Evolutionary conservation across 2,888 invertebrate species (phyloP), one percentile per base, ranked within the genome.

Genomic region (Aspidiotus rigidus): DNA sequence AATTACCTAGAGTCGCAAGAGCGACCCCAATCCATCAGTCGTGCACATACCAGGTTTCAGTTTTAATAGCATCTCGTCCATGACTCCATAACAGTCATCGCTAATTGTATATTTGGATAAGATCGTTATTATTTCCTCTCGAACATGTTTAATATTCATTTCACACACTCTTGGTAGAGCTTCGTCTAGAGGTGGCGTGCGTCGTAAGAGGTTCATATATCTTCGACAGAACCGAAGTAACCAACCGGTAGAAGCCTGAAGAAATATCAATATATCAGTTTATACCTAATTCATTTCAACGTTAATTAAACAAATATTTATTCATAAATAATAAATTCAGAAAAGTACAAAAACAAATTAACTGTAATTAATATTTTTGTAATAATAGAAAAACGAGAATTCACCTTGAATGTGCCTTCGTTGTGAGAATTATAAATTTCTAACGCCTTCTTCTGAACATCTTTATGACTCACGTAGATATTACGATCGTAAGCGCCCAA

Each of bases 191-290:
- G 55, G 55, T 15, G 64, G 64, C 8, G 49, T 55, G 40, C 64
- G 55, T 40, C 64, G 13, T 2, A 64, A 10, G 39, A 64, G 28
- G 41, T 64, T n/a, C 64, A 64, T 64, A 15, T 64, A 64, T 40
- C 64, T 28, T 64, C 64, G 55, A 64, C 64, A 64, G 28, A 64
- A 64, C 28, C 55, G 39, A 7, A 64, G 55, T 15, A 64, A 16
- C 64, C 64, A 64, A 40, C 64, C 64, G 8, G 64, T n/a, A 10
- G 64, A 64, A 2, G 64, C 64, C 64, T 64, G 41, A 28, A 64
- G 28, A 28, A 28, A 28, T 28, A 28, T 28, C 28, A 28, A 28
- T 28, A 28, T 5, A 28, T 28, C 28, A 28, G 28, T 28, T 28
- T 28, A 28, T 28, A 28, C 28, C 1, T 28, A 28, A 28, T 28